A percentile compares a stretch with the other conserved stretches of the same genome.
Conservation (phyloP, 1,140 invertebrate genomes). For the Drosophila melanogaster region Release_6_plus_ISO1_MT NT_037436.4:8032501-8033000, state of each 20-base stretch:
- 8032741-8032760: neutral
- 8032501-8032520: conserved; percentile 30
- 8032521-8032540: conserved; percentile 6
- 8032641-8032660: conserved; percentile 36
- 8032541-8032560: conserved; percentile 57
- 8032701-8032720: neutral
- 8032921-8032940: conserved; percentile 11
- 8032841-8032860: neutral
- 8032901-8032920: neutral
- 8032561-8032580: conserved; percentile 26
- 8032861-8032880: neutral
- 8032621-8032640: conserved; percentile 12
- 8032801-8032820: neutral
- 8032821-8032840: neutral
- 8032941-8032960: conserved; percentile 26
- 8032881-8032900: neutral
- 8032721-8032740: too few species aligned
- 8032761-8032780: neutral
- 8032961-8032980: conserved; percentile 16
- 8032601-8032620: conserved; percentile 3
- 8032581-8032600: conserved; percentile 19
- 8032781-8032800: neutral
- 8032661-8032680: conserved; percentile 69
- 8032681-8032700: conserved; percentile 52
- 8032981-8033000: conserved; percentile 73